A percentile compares a stretch with the other conserved stretches of the same genome.
Conservation (phyloP, 2,888 invertebrate species). For the Bibio marci region DNA sequence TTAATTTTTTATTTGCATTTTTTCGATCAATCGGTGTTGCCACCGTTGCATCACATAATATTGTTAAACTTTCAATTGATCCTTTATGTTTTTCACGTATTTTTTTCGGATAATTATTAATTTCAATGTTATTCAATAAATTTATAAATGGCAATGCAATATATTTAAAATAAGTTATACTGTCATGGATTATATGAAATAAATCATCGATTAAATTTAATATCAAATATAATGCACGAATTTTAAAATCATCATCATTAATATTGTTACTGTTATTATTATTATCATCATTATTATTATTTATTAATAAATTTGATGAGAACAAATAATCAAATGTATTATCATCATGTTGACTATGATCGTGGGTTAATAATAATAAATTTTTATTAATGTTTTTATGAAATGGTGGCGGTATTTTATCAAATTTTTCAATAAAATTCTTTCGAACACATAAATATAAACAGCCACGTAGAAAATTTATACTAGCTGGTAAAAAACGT, state of each 20-base stretch:
- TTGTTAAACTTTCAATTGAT: too few species aligned
- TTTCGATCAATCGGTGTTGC: too few species aligned
- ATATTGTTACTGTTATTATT: too few species aligned
- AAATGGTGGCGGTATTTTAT: conserved; percentile 56
- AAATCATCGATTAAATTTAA: conserved; percentile 41
- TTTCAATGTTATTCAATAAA: conserved; percentile 37
- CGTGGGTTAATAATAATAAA: too few species aligned
- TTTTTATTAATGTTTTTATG: too few species aligned
- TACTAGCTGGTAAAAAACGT: conserved; percentile 59
- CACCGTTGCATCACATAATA: too few species aligned
- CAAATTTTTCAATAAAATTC: conserved; percentile 36
- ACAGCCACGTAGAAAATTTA: conserved; percentile 64
- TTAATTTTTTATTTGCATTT: too few species aligned
- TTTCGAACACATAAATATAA: conserved; percentile 54
- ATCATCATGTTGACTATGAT: too few species aligned
- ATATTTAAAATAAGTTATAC: conserved; percentile 17
- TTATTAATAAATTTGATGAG: too few species aligned
- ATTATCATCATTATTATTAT: too few species aligned
- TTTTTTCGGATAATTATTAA: conserved; percentile 40
- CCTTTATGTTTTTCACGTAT: too few species aligned
- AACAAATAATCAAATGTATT: too few species aligned
- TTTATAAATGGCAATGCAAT: conserved; percentile 37
- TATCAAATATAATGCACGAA: conserved; percentile 37
- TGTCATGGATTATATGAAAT: conserved; percentile 27
- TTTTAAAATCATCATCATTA: conserved; percentile 46